Base-by-base conservation (phyloP, 2,888 invertebrate species). In the Callinectes sapidus region DNA sequence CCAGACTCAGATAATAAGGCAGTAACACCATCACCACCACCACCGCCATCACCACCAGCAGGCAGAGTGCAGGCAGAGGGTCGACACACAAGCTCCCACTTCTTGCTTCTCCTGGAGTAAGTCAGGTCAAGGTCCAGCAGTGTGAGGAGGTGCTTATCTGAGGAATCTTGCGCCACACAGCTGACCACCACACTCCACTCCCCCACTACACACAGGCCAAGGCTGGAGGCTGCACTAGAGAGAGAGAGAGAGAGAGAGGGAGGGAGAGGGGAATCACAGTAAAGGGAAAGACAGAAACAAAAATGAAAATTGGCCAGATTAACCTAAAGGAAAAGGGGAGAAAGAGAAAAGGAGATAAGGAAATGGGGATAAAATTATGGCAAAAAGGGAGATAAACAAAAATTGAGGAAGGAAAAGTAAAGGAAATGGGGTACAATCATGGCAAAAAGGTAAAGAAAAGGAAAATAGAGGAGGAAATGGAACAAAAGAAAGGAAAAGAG, bases 81-180 rank as follows among this genome's bases (percentile, higher is more conserved):
- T 14, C 28, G 42, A 42, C 89, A 89, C 42, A 71, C 3, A 13
- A 89, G n/a, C 71, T 61, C 89, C 89, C 89, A 89, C 89, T 28
- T 54, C 55, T 42, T 66, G 71, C 35, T 32, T 5, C 89, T 32
- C 42, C 71, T 23, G 6, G 89, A 89, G 39, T 42, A 89, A 14
- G 89, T 71, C 89, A 89, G 42, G 28, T 89, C 89, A 13, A 89
- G n/a, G 71, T 89, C 89, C 39, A 71, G 13, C 0, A 71, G 14
- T 14, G 42, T 89, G 32, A 81, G 77, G 32, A 2, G 32, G 32
- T 32, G 32, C 2, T 35, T 28, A 35, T 2, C 13, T 39, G 71
- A 42, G 39, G 89, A 13, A 23, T 66, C 39, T 1, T 10, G n/a
- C 5, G 89, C 8, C n/a, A n/a, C 13, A 71, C 89, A 89, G 32